Percentiles rank a stretch among this genome's conserved stretches.
phyloP scores from a whole-genome alignment of 1,140 invertebrate species.

The Plectrocnemia conspersa region DNA sequence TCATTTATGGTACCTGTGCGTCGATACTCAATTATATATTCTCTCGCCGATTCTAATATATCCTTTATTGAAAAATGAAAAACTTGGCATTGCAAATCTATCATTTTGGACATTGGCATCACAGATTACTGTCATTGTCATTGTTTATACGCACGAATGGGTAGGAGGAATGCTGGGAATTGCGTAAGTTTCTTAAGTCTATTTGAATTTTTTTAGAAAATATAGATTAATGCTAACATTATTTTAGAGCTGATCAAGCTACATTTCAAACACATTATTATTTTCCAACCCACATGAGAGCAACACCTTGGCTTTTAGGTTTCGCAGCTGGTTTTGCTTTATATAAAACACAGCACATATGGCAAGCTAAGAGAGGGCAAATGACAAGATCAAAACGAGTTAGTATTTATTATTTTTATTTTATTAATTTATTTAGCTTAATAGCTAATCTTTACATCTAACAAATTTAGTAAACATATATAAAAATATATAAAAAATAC shows the following conservation, averaged over 20 bases:
- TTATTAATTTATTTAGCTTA: no score
- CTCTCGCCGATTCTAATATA: constrained; percentile 34
- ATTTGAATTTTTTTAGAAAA: not conserved
- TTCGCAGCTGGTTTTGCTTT: constrained; percentile 52
- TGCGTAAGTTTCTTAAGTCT: not conserved
- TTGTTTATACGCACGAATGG: not conserved
- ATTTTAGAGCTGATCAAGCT: not conserved
- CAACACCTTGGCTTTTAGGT: constrained; percentile 54
- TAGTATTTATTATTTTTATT: no score
- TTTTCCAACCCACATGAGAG: constrained; percentile 42
- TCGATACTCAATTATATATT: constrained; percentile 34
- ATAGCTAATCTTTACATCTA: no score
- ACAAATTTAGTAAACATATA: no score
- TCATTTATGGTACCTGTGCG: constrained; percentile 40
- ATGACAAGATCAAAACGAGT: no score
- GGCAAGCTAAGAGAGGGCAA: no score
- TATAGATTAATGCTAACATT: not conserved
- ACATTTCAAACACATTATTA: constrained; percentile 29
- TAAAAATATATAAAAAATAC: no score
- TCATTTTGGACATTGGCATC: constrained; percentile 4
- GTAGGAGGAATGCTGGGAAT: not conserved
- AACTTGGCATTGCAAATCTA: constrained; percentile 1
- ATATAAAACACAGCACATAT: not conserved
- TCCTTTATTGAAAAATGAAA: constrained; percentile 8
- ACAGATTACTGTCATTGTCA: constrained; percentile 5